A percentile compares a stretch with the other conserved stretches of the same genome.
Conservation (phyloP, 2,888 invertebrate genomes). For the Drosophila anomelani region DNA sequence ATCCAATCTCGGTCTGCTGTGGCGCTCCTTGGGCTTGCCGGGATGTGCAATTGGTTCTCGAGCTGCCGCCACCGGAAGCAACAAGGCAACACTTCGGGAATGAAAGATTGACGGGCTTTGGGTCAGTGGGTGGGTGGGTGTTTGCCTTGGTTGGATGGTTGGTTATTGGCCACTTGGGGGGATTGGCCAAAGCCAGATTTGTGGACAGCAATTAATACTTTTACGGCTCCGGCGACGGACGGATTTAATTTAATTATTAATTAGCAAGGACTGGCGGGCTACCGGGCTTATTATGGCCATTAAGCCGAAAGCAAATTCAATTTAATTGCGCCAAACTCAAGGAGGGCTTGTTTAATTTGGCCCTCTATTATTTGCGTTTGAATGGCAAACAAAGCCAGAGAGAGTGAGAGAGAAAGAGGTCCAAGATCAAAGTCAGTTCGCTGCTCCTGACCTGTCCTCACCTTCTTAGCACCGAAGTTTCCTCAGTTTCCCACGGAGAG, state of each 20-base stretch:
- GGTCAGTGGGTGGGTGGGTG: slow-evolving; percentile 32
- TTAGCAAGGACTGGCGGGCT: slow-evolving; percentile 41
- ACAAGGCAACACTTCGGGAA: slow-evolving; percentile 61
- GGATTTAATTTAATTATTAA: slow-evolving; percentile 77
- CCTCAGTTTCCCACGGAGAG: slow-evolving; percentile 48
- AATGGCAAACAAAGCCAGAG: slow-evolving; percentile 62
- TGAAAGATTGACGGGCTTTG: slow-evolving; percentile 60
- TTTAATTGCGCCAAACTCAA: slow-evolving; percentile 54
- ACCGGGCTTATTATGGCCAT: slow-evolving; percentile 66
- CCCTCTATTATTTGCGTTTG: slow-evolving; percentile 64
- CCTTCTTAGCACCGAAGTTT: slow-evolving; percentile 39
- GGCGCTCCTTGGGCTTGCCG: slow-evolving; percentile 17
- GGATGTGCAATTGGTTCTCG: slow-evolving; percentile 60
- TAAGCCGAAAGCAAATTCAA: slow-evolving; percentile 66
- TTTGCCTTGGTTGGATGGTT: not conserved
- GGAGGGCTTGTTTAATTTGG: slow-evolving; percentile 54
- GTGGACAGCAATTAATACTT: slow-evolving; percentile 70
- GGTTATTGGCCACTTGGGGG: slow-evolving; percentile 36
- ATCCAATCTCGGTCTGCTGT: slow-evolving; percentile 60
- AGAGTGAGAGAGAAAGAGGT: not conserved
- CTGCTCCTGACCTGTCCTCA: slow-evolving; percentile 50
- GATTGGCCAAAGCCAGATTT: slow-evolving; percentile 57
- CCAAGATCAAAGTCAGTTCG: slow-evolving; percentile 74
- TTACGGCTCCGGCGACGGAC: slow-evolving; percentile 52
- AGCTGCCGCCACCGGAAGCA: slow-evolving; percentile 63